phyloP scores from a whole-genome alignment of 2,888 invertebrate species.

The Aricia artaxerxes region DNA sequence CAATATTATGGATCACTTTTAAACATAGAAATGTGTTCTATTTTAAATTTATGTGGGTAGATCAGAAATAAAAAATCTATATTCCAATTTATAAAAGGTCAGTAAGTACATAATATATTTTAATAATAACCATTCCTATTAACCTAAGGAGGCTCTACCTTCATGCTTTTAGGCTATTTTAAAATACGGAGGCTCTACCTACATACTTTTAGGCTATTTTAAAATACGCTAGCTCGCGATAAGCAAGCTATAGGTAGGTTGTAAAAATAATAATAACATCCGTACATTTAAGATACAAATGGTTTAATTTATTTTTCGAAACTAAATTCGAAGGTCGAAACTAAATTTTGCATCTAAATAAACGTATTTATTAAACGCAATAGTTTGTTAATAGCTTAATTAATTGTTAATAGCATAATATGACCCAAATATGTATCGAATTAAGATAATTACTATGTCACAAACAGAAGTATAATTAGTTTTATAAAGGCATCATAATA shows the following conservation, averaged over 20 bases:
- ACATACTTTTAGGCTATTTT: background rate
- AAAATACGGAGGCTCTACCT: background rate
- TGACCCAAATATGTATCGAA: background rate
- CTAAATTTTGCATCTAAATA: background rate
- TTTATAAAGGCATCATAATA: background rate
- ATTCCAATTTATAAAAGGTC: background rate
- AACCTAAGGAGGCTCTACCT: background rate
- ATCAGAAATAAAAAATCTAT: background rate
- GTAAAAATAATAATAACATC: too few relatives aligned
- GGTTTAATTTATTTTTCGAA: too few relatives aligned
- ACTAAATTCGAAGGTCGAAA: background rate
- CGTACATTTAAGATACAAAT: too few relatives aligned
- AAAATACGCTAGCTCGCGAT: background rate
- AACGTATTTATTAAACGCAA: background rate
- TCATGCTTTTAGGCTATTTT: background rate
- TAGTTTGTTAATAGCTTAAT: background rate
- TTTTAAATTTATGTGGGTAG: background rate
- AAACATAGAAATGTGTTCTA: background rate
- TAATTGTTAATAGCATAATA: background rate
- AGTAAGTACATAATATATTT: too few relatives aligned
- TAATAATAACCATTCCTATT: background rate
- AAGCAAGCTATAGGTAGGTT: too few relatives aligned
- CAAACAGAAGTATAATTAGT: background rate
- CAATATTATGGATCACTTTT: background rate
- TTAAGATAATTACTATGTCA: slow-evolving; percentile 3